A percentile compares a stretch with the other conserved stretches of the same genome.
phyloP scores from a whole-genome alignment of 2,113 vertebrate species.

The Lanius ludovicianus region DNA sequence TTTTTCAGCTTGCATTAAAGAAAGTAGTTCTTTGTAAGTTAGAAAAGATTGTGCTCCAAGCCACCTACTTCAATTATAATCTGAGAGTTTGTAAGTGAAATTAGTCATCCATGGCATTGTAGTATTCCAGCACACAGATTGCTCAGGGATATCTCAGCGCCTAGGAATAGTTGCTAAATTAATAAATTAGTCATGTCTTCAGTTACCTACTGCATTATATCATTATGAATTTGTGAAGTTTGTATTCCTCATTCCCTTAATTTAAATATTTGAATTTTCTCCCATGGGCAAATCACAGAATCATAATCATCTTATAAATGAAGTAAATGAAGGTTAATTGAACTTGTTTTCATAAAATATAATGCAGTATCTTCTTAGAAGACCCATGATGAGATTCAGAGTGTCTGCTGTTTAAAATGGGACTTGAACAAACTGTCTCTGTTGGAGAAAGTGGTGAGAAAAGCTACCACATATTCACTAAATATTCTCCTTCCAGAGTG shows the following conservation, averaged over 20 bases:
- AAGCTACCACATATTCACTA: neutral
- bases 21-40: neutral
- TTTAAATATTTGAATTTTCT: neutral
- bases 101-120: neutral
- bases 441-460: neutral
- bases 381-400: neutral
- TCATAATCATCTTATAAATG: neutral
- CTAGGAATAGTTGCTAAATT: neutral
- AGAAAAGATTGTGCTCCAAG: neutral
- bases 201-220: neutral
- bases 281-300: neutral
- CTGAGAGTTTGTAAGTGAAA: neutral
- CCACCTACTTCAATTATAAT: neutral
- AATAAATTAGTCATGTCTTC: neutral
- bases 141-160: neutral
- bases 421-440: neutral
- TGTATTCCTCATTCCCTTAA: neutral
- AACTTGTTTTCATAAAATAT: neutral
- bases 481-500: neutral
- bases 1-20: neutral
- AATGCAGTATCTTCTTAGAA: neutral
- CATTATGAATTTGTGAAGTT: neutral
- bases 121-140: neutral
- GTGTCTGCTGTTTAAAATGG: neutral
- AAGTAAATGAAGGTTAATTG: neutral